Conservation (phyloP, 2,797 vertebrate genomes). For the Siniperca undulata region DNA sequence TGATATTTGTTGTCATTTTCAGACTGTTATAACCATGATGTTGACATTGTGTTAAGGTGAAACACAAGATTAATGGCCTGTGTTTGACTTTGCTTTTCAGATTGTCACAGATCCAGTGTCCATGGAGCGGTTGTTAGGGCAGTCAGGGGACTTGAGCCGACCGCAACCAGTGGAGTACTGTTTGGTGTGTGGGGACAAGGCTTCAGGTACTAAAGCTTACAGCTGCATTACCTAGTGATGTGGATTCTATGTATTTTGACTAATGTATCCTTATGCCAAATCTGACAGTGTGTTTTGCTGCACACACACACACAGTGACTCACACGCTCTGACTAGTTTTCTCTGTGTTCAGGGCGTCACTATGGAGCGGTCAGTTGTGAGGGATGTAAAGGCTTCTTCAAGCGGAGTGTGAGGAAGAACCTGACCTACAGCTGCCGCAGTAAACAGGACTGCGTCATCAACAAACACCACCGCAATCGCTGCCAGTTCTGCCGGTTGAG, state of each 20-base stretch:
- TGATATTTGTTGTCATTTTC: constrained; percentile 1
- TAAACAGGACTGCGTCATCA: constrained; percentile 97
- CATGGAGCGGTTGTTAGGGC: constrained; percentile 94
- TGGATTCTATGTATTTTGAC: constrained; percentile 2
- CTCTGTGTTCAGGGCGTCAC: constrained; percentile 90
- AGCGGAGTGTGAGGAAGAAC: constrained; percentile 97
- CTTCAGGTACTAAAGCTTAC: constrained; percentile 89
- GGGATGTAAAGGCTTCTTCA: constrained; percentile 99
- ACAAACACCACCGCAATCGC: constrained; percentile 99
- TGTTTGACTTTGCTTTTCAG: constrained; percentile 78
- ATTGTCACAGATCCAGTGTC: constrained; percentile 97
- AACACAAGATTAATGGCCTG: constrained; percentile 6
- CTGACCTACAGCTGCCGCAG: constrained; percentile 98
- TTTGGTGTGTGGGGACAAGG: constrained; percentile 98
- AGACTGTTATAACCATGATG: not conserved
- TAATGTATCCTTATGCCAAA: not conserved
- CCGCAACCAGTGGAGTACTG: constrained; percentile 97
- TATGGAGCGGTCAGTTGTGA: constrained; percentile 99
- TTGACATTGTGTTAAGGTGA: not conserved
- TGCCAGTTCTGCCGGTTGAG: constrained; percentile 97
- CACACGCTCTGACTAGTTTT: constrained; percentile 4
- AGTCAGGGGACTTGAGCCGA: constrained; percentile 91
- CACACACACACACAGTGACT: not conserved
- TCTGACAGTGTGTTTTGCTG: constrained; percentile 1
- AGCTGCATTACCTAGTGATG: not conserved